phyloP scores from a whole-genome alignment of 1,140 invertebrate species.

The Psilanteris sp. region DNA sequence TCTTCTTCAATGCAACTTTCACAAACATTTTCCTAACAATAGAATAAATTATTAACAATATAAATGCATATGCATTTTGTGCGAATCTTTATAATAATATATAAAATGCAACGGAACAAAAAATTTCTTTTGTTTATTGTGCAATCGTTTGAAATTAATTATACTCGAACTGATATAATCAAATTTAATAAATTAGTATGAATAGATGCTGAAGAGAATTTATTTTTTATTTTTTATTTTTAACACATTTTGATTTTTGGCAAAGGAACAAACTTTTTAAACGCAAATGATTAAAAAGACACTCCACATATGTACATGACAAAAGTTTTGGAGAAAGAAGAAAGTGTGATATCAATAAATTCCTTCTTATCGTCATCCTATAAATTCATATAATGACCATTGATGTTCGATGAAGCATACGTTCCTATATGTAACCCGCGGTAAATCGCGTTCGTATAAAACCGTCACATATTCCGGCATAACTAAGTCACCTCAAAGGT shows the following conservation, averaged over 20 bases:
- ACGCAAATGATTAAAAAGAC: constrained; percentile 44
- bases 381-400: constrained; percentile 52
- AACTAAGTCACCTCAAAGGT: constrained; percentile 42
- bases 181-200: no score
- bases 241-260: constrained; percentile 21
- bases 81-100: no score
- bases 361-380: constrained; percentile 54
- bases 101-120: no score
- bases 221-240: no score
- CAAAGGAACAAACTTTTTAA: constrained; percentile 21
- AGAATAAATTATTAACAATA: no score
- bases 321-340: constrained; percentile 32
- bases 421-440: constrained; percentile 42
- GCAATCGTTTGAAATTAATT: no score
- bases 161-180: no score
- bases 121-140: no score
- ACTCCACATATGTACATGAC: constrained; percentile 40
- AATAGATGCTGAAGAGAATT: no score
- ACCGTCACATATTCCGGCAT: constrained; percentile 37
- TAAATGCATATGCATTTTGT: no score
- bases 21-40: no score
- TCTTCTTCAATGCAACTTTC: no score
- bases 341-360: constrained; percentile 63
- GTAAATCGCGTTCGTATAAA: constrained; percentile 26
- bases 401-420: constrained; percentile 62